Evolutionary conservation across 2,888 invertebrate genomes (phyloP), one percentile per base, ranked within the genome.

Genomic region (Aleiodes alternator): DNA sequence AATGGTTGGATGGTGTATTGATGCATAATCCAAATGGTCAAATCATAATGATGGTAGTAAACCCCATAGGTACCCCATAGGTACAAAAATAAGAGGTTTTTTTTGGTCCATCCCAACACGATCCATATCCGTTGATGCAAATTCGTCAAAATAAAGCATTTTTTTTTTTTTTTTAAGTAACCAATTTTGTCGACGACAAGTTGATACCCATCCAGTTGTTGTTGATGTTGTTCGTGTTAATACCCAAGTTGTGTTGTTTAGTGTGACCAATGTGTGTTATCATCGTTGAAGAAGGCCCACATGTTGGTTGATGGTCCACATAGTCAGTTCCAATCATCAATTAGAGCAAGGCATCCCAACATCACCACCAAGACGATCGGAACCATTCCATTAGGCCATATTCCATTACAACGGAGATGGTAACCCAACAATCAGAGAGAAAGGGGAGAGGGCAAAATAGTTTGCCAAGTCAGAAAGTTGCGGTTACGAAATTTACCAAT

Each of bases 341-440:
- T 23, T 69, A 78, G 81, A 78, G 79, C 76, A 84, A 23, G 23
- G 23, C 23, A 23, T 23, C 23, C 23, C 23, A 23, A 23, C 23
- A 23, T 23, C 23, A 80, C 84, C 84, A 69, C 61, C 23, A 74
- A 59, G 81, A 81, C 80, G 81, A 83, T 84, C 85, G 85, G 85
- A 87, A 86, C 88, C 86, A 86, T 86, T 86, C 86, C 79, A 78
- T 85, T 87, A 86, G 85, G 85, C 88, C 23, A 23, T 23, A 87
- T 88, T 90, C 90, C 90, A 89, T 90, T 88, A 90, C 88, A 90
- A 90, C 90, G 90, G 90, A 90, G 90, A 90, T 90, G 90, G 90
- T 91, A 91, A 90, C 91, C 92, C 92, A 91, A 92, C 91, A 92
- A 92, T 92, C 92, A 92, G 92, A 92, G 92, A 92, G 91, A 92